Evolutionary conservation across 2,113 vertebrate species (phyloP).

Genomic region (Crypturellus undulatus): DNA sequence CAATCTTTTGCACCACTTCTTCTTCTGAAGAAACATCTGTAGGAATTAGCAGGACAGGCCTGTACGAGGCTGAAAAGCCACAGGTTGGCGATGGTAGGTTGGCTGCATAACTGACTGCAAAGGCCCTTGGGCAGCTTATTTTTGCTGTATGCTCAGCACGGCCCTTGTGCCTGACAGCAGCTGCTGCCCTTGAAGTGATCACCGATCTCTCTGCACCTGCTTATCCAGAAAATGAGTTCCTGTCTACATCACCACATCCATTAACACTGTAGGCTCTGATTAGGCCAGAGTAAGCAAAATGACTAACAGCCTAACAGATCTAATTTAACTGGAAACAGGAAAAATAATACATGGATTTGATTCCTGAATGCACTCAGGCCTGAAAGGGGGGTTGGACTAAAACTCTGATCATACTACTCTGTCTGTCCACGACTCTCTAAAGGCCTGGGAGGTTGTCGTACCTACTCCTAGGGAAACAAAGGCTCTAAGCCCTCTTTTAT

Average conservation of each 20-base stretch:
- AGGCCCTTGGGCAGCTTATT: background rate
- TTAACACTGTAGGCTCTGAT: background rate
- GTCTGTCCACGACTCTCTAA: background rate
- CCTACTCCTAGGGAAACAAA: background rate
- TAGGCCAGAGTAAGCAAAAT: background rate
- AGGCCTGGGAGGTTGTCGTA: background rate
- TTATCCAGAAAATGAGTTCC: background rate
- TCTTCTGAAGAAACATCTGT: background rate
- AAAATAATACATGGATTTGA: background rate
- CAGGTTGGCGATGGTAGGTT: background rate
- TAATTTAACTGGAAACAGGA: too few species aligned
- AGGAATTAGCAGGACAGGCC: background rate
- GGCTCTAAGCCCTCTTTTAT: background rate
- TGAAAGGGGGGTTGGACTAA: background rate
- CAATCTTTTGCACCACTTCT: background rate
- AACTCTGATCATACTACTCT: background rate
- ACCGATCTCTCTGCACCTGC: too few species aligned
- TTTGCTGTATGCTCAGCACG: background rate
- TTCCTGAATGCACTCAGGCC: background rate
- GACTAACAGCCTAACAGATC: background rate
- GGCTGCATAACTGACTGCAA: background rate
- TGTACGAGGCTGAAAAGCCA: background rate
- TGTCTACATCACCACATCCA: background rate
- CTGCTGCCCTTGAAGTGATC: background rate
- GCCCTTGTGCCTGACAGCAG: background rate